phyloP scores from a whole-genome alignment of 2,113 vertebrate genomes.

The Trichomycterus rosablanca region DNA sequence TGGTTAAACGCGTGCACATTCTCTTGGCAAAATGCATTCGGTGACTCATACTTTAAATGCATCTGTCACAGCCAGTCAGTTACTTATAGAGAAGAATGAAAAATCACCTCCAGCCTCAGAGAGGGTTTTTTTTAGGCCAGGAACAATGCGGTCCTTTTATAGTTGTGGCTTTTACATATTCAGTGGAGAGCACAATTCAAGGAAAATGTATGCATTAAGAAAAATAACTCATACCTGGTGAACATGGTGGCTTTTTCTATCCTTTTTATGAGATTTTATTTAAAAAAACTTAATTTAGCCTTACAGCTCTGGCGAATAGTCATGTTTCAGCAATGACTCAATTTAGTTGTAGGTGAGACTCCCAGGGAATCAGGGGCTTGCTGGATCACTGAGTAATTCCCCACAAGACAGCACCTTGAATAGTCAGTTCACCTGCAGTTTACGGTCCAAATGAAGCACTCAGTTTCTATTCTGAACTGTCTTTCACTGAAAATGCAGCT shows the following conservation, averaged over 20 bases:
- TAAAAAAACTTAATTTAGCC: not conserved
- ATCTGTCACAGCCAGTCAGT: conserved; percentile 13
- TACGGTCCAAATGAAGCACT: conserved; percentile 4
- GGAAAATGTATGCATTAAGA: not conserved
- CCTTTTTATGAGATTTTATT: not conserved
- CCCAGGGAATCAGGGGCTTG: not conserved
- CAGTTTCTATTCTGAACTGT: conserved; percentile 5
- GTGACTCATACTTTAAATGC: conserved; percentile 1
- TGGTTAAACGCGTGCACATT: conserved; percentile 22
- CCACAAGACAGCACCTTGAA: not conserved
- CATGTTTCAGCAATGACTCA: conserved; percentile 1
- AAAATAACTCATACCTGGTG: not conserved
- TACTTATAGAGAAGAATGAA: not conserved
- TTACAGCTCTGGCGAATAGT: not conserved
- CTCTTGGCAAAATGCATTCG: not conserved
- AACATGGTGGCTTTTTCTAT: not conserved
- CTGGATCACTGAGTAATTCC: conserved; percentile 6
- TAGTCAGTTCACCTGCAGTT: conserved; percentile 14
- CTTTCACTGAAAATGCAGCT: not conserved
- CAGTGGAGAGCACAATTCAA: no score
- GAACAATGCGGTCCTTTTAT: not conserved
- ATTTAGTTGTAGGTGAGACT: not conserved
- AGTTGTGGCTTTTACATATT: not conserved
- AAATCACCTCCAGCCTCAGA: not conserved
- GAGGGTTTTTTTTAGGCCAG: conserved; percentile 7